Base-by-base conservation (phyloP, 2,888 invertebrate species). In the Pyrgus malvae region DNA sequence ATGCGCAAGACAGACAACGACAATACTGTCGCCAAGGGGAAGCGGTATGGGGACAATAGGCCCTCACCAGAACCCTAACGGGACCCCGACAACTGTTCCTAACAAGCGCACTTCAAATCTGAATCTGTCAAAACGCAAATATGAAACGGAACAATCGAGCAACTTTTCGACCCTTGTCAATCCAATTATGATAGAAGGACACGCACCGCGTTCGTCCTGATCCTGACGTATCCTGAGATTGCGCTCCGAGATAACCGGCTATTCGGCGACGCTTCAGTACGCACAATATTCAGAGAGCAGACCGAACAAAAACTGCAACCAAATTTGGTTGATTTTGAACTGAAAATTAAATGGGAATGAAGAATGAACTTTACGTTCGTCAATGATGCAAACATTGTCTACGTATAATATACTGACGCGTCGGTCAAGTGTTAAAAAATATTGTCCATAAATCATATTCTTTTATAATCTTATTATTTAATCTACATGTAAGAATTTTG, bases 121-220 rank as follows among this genome's bases (percentile, higher is more conserved):
- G 63, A 67, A 76, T 71, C 69, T 67, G 68, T 70, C 73, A 66
- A 66, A 68, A 73, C 70, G 70, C 64, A 70, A 69, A 72, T 76
- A 69, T 70, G 74, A 74, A 74, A 76, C 69, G 67, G 72, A 74
- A 80, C 76, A 80, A 78, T 78, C 67, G 69, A 66, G 58, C 60
- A 56, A 61, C 61, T 60, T 66, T 54, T 60, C 65, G 64, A 80
- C 83, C 83, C 82, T 79, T 72, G 78, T 84, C 81, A 79, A 65
- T 70, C 60, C 65, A 72, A 77, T 74, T 76, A 74, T 75, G 79
- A 78, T 74, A 74, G 63, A 61, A 69, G 64, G n/a, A n/a, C n/a
- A n/a, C 63, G 12, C 7, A 8, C 57, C 61, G 65, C 64, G 58
- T 51, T 49, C 48, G 48, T 57, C 53, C 46, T 48, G 51, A 19